Conservation (phyloP, 2,113 vertebrate genomes). For the Rhizomys pruinosus region DNA sequence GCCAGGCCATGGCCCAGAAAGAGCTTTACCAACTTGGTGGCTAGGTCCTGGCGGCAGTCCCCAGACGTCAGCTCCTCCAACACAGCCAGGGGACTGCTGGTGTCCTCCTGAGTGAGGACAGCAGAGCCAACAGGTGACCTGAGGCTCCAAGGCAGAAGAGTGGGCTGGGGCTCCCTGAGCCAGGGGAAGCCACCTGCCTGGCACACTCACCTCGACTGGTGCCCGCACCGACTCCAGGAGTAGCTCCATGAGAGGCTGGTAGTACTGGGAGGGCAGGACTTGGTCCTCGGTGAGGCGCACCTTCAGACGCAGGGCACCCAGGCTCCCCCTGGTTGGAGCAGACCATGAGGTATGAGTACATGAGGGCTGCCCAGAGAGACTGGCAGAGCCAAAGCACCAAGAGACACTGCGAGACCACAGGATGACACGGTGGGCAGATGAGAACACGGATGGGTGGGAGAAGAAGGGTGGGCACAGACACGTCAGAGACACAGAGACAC, state of each 20-base stretch:
- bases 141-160: neutral
- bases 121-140: neutral
- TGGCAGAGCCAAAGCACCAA: neutral
- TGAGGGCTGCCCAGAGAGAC: neutral
- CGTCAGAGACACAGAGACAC: no score
- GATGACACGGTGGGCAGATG: neutral
- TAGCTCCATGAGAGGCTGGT: conserved; percentile 91
- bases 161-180: neutral
- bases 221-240: conserved; percentile 90
- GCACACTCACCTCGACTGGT: conserved; percentile 83
- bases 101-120: conserved; percentile 82
- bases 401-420: neutral
- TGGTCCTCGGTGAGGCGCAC: conserved; percentile 91
- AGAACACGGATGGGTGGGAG: no score
- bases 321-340: conserved; percentile 83
- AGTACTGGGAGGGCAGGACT: conserved; percentile 88
- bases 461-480: no score
- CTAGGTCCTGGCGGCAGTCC: conserved; percentile 93
- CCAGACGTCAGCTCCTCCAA: conserved; percentile 92
- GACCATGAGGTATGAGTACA: neutral
- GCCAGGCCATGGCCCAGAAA: conserved; percentile 92
- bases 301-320: conserved; percentile 93
- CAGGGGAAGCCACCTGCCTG: accelerated
- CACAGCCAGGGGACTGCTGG: conserved; percentile 88
- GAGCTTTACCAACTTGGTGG: conserved; percentile 94